A percentile compares a stretch with the other conserved stretches of the same genome.
Conservation (phyloP, 1,140 invertebrate species). For the Rhagoletis pomonella region DNA sequence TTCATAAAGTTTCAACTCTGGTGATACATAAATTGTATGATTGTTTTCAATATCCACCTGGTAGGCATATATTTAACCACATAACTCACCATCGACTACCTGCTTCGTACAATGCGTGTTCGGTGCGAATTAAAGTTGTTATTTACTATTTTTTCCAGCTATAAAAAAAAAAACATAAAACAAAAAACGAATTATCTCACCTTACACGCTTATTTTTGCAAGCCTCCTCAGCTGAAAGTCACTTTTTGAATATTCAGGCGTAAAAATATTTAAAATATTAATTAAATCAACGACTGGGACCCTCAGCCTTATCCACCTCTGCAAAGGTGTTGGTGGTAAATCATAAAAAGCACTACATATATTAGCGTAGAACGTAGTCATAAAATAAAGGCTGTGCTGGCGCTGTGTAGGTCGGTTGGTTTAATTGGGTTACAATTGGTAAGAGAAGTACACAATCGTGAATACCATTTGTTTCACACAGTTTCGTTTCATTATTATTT, state of each 20-base stretch:
- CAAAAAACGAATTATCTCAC: background rate
- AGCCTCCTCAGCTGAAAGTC: background rate
- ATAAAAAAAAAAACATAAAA: background rate
- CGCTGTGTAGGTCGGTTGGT: background rate
- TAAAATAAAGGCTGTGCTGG: background rate
- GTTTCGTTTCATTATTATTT: background rate
- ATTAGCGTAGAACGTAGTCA: background rate
- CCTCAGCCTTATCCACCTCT: background rate
- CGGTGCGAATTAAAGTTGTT: too few species aligned
- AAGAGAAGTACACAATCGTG: background rate
- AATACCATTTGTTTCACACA: background rate
- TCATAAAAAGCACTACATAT: background rate
- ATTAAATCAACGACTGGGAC: background rate
- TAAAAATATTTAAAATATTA: conserved; percentile 10
- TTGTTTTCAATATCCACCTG: too few species aligned
- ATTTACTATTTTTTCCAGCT: too few species aligned
- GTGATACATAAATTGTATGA: too few species aligned
- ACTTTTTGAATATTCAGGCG: background rate
- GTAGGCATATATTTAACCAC: too few species aligned
- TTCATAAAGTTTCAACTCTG: too few species aligned
- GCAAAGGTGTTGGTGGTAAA: background rate
- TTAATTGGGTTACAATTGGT: background rate
- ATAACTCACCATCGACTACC: too few species aligned
- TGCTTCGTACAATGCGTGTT: too few species aligned
- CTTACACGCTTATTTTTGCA: background rate